Percentiles rank a stretch among this genome's conserved stretches.
phyloP scores from a whole-genome alignment of 2,888 invertebrate genomes.

The Invenusta paracnida region DNA sequence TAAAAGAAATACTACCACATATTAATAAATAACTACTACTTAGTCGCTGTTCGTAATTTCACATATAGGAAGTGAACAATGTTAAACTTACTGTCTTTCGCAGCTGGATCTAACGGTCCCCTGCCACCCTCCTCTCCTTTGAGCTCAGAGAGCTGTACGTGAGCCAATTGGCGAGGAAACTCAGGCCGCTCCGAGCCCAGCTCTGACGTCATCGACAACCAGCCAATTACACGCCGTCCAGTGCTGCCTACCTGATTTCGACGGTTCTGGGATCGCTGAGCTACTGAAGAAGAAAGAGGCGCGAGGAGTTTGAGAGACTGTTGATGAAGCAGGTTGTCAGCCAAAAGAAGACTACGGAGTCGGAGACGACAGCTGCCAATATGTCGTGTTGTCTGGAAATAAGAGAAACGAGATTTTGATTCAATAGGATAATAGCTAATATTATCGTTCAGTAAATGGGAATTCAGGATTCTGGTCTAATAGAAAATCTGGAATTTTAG shows the following conservation, averaged over 20 bases:
- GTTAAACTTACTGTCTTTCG: no score
- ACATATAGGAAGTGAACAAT: no score
- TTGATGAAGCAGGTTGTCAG: not conserved
- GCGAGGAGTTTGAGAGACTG: not conserved
- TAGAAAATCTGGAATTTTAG: no score
- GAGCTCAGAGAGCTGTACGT: not conserved
- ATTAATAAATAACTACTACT: no score
- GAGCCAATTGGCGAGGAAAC: not conserved
- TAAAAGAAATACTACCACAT: no score
- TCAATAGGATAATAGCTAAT: no score
- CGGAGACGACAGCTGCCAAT: not conserved
- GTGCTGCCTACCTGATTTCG: no score
- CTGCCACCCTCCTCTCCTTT: not conserved
- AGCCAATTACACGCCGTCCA: not conserved
- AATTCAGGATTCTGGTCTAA: no score
- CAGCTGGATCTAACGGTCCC: not conserved
- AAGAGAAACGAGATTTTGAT: not conserved
- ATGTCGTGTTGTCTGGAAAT: not conserved
- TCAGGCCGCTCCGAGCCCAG: not conserved
- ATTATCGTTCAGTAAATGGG: no score
- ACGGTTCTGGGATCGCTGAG: not conserved
- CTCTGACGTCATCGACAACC: not conserved
- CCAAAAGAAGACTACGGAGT: not conserved
- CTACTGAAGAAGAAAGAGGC: not conserved
- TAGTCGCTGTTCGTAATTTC: no score